A percentile compares a stretch with the other conserved stretches of the same genome.
These are phyloP conservation scores for Melipona quadrifasciata DNA, from an alignment of 1,140 invertebrate species.

Conservation along the genomic window DNA sequence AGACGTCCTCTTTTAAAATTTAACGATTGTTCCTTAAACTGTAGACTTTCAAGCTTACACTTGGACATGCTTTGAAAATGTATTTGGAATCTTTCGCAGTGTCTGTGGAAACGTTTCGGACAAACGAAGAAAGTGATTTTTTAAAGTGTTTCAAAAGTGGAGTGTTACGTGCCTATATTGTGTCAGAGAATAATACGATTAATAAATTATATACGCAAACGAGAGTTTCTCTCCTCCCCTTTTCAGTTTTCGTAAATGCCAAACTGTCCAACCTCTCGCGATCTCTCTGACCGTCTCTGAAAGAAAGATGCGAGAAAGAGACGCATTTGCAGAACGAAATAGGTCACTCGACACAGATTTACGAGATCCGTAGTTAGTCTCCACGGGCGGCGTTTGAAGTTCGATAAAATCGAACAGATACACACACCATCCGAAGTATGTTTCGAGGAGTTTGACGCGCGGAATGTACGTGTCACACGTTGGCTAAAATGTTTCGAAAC, in stretches of 20 bases:
- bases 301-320: neutral
- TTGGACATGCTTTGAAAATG: neutral
- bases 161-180: neutral
- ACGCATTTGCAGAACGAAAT: neutral
- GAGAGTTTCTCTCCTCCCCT: neutral
- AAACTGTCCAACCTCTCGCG: neutral
- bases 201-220: too few relatives aligned
- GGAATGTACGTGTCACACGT: neutral
- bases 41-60: neutral
- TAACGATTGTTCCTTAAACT: neutral
- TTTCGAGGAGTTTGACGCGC: conserved; percentile 11
- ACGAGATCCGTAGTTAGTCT: neutral
- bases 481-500: neutral
- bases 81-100: neutral
- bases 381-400: neutral
- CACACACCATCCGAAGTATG: neutral
- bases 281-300: neutral
- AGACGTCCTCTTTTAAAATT: neutral
- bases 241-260: neutral
- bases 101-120: neutral
- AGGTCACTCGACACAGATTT: too few relatives aligned
- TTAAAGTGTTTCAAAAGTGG: neutral
- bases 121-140: neutral
- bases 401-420: neutral
- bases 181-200: neutral